Base-by-base conservation (phyloP, 2,888 invertebrate genomes). In the Drosophila maculinotata region DNA sequence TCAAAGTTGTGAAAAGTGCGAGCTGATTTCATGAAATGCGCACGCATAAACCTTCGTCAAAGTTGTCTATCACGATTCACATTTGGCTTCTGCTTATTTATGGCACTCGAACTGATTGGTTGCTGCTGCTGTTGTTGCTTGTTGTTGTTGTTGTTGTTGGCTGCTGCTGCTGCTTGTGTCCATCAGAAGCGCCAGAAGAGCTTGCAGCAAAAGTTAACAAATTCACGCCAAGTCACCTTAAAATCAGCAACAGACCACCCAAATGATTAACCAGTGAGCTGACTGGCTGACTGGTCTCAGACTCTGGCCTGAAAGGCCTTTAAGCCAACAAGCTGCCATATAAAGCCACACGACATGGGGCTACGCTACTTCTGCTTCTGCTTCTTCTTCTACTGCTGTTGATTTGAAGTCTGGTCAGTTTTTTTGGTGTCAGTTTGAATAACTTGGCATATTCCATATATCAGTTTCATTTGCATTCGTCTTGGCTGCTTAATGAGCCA, bases 401-500 rank as follows among this genome's bases (percentile, higher is more conserved):
- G 35, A 12, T 28, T 20, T 49, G 33, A 28, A 17, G 31, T 31
- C 62, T 69, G 36, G 8, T 10, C 25, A n/a, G n/a, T n/a, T n/a
- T n/a, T n/a, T n/a, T n/a, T n/a, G n/a, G n/a, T 39, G 26, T 28
- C 31, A 17, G 36, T 38, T 17, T 20, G 52, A 42, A 20, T 31
- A 20, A 4, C 44, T 15, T 31, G 54, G 75, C 48, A 62, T 26
- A 82, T 64, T 71, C 87, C 87, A 84, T 87, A 83, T 78, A 88
- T 88, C 88, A 84, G 88, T 81, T 87, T 81, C 82, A 73, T 73
- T 76, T 75, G 72, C 83, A 90, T 89, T 90, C 90, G 90, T 90
- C 90, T 88, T 79, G 89, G 89, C 87, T 84, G 90, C 90, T 89
- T 89, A 89, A 90, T 89, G 90, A 90, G 89, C 73, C 63, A 52